Evolutionary conservation across 2,797 vertebrate genomes (phyloP).

Genomic region (Delichon dasypus): DNA sequence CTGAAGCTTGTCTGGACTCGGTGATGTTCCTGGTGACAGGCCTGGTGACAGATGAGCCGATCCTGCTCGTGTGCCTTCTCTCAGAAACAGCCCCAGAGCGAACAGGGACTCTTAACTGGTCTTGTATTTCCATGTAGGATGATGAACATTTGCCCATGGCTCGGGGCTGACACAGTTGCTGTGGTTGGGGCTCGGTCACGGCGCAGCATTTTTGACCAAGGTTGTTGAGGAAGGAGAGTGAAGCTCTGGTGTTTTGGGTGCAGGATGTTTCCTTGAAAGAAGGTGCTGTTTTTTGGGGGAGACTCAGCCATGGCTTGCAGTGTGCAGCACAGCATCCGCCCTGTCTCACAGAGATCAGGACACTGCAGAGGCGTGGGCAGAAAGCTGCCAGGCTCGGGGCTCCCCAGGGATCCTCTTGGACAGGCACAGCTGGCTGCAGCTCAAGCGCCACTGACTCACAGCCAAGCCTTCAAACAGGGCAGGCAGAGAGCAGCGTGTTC

Average conservation of each 20-base stretch:
- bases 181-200: neutral
- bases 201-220: neutral
- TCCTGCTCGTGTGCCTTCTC: neutral
- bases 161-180: neutral
- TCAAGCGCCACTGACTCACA: neutral
- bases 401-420: slow-evolving; percentile 23
- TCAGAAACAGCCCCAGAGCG: neutral
- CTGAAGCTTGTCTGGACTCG: neutral
- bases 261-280: neutral
- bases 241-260: neutral
- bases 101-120: neutral
- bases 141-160: neutral
- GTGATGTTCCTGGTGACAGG: neutral
- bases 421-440: slow-evolving; percentile 39
- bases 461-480: slow-evolving; percentile 19
- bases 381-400: neutral
- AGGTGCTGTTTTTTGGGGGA: neutral
- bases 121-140: rapidly evolving
- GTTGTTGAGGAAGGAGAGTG: neutral
- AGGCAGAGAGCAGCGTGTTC: neutral
- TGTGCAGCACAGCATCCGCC: neutral
- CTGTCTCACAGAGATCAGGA: neutral
- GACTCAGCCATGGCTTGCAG: neutral
- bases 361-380: neutral
- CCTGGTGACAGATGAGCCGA: too few relatives aligned